Evolutionary conservation across 2,113 vertebrate genomes (phyloP).

Genomic region (Calypte anna): DNA sequence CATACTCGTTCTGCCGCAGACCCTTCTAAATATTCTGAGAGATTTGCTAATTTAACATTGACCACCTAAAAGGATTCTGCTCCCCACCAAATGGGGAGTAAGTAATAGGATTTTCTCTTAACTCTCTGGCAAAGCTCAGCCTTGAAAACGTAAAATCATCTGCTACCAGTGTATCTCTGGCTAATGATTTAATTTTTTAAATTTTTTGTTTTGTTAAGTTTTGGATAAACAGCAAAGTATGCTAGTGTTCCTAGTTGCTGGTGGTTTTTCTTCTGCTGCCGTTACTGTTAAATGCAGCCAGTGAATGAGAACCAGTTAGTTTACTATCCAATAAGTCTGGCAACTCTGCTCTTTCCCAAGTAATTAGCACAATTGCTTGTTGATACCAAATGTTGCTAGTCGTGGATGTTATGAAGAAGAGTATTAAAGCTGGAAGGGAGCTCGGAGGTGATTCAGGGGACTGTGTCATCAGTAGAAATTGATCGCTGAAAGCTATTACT

Average conservation of each 20-base stretch:
- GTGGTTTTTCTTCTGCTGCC: not conserved
- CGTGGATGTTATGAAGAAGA: not conserved
- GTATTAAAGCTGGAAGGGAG: not conserved
- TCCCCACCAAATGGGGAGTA: not conserved
- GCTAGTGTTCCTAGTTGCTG: not conserved
- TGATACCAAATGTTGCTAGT: not conserved
- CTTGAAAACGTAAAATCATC: not conserved
- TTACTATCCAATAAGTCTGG: not conserved
- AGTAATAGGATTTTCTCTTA: accelerated
- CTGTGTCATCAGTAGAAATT: not conserved
- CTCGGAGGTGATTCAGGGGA: accelerated
- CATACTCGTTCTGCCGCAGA: not conserved
- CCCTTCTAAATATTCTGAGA: no score
- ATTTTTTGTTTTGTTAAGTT: not conserved
- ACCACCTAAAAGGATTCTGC: accelerated
- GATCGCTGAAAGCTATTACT: not conserved
- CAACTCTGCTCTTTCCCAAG: not conserved
- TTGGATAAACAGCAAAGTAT: accelerated
- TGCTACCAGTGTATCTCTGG: not conserved
- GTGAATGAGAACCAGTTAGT: not conserved
- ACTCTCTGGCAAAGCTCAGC: not conserved
- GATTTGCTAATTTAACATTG: not conserved
- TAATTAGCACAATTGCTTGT: not conserved
- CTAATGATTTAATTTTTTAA: not conserved
- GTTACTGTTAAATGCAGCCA: not conserved